Evolutionary conservation across 1,140 invertebrate species (phyloP), one percentile per base, ranked within the genome.

Genomic region (Uloborus diversus): DNA sequence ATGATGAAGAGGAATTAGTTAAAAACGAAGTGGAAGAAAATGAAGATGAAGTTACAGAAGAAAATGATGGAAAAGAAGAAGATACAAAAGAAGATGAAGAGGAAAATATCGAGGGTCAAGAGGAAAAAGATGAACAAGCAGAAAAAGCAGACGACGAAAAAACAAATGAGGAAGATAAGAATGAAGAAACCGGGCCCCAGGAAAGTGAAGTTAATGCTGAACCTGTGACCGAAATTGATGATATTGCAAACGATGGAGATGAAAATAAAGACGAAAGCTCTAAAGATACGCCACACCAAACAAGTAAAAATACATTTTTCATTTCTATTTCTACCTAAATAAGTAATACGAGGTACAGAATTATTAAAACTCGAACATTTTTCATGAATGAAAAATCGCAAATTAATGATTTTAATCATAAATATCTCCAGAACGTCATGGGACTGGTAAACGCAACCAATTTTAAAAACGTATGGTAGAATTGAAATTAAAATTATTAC

Each of bases 281-380:
- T 25, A 42, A 28, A 9, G 57, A 80, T 1, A 4, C 49, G n/a
- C 28, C 70, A 11, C 68, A 76, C 57, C 73, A 78, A 20, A 78
- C 73, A 57, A 78, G 73, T 78, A 65, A 78, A 49, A 28, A n/a
- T n/a, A n/a, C n/a, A n/a, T n/a, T n/a, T n/a, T n/a, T n/a, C n/a
- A n/a, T n/a, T n/a, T n/a, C n/a, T n/a, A n/a, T n/a, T n/a, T n/a
- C n/a, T n/a, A n/a, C n/a, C n/a, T n/a, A n/a, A n/a, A n/a, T n/a
- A n/a, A n/a, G n/a, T n/a, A n/a, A n/a, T n/a, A n/a, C n/a, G n/a
- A n/a, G n/a, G n/a, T n/a, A n/a, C n/a, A n/a, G n/a, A n/a, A n/a
- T n/a, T n/a, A n/a, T n/a, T n/a, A n/a, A n/a, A n/a, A n/a, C n/a
- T n/a, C n/a, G n/a, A n/a, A n/a, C n/a, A n/a, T n/a, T n/a, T n/a